Percentiles rank a stretch among this genome's conserved stretches.
These are phyloP conservation scores for Panthera leo DNA, from an alignment of 2,113 vertebrate genomes.

Conservation along the genomic window DNA sequence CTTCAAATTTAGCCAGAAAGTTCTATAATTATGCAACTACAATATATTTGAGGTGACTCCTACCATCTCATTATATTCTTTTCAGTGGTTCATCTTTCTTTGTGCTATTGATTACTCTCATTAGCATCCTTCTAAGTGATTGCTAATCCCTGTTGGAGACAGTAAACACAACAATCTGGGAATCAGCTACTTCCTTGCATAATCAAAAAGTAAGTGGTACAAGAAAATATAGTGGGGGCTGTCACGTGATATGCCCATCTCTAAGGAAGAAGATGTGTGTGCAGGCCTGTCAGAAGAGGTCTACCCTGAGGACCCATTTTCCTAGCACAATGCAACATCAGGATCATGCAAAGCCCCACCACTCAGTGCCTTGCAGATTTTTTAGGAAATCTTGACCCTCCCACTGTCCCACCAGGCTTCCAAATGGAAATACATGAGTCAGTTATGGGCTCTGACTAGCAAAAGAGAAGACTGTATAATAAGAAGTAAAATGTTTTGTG, in stretches of 20 bases:
- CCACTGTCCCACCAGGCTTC: not conserved
- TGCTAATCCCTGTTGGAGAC: slow-evolving; percentile 83
- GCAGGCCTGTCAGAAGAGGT: not conserved
- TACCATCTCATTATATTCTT: slow-evolving; percentile 71
- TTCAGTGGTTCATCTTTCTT: slow-evolving; percentile 94
- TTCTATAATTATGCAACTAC: slow-evolving; percentile 78
- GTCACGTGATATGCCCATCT: not conserved
- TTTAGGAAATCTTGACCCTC: not conserved
- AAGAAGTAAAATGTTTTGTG: not conserved
- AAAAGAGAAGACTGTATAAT: not conserved
- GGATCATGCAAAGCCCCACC: not conserved
- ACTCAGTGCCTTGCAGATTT: not conserved
- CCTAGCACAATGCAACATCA: not conserved
- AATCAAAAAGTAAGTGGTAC: slow-evolving; percentile 59
- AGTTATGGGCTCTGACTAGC: not conserved
- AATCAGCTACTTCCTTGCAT: slow-evolving; percentile 84
- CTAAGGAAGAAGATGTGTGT: not conserved
- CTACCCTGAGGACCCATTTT: not conserved
- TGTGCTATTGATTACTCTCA: slow-evolving; percentile 92
- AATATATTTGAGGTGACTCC: slow-evolving; percentile 81
- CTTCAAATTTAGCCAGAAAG: slow-evolving; percentile 63
- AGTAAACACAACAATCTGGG: slow-evolving; percentile 83
- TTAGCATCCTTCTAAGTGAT: slow-evolving; percentile 87
- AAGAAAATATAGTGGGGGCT: not conserved
- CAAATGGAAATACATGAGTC: not conserved